Conservation (phyloP, 2,113 vertebrate species). For the Macaca fascicularis region T2T-MFA8v1.1 NC_088389.1:101492001-101492500, state of each 20-base stretch:
- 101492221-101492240: not conserved
- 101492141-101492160: not conserved
- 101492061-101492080: not conserved
- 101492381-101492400: not conserved
- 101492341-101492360: not conserved
- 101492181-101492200: not conserved
- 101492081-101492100: not conserved
- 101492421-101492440: not conserved
- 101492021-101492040: not conserved
- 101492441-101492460: not conserved
- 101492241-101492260: not conserved
- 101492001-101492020: not conserved
- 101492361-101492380: not conserved
- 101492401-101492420: not conserved
- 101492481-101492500: not conserved
- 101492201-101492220: not conserved
- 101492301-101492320: too few relatives aligned
- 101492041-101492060: not conserved
- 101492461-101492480: constrained; percentile 2
- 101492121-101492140: not conserved
- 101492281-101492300: not conserved
- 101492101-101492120: not conserved
- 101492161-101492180: not conserved
- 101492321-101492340: not conserved
- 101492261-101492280: not conserved